Percentiles rank a stretch among this genome's conserved stretches.
phyloP scores from a whole-genome alignment of 2,888 invertebrate species.

The Drosophila putrida region DNA sequence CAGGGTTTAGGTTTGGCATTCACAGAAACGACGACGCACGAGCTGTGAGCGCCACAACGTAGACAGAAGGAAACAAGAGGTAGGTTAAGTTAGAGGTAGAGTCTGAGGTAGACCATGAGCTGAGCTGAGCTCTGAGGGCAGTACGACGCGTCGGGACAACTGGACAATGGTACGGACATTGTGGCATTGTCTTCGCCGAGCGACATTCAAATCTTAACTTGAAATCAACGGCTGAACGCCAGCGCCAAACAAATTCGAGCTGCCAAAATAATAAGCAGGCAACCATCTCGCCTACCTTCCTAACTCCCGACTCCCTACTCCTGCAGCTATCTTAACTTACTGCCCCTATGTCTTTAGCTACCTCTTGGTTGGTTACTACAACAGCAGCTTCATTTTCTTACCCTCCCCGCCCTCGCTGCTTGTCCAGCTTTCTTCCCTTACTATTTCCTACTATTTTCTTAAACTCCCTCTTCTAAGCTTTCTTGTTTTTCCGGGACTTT shows the following conservation, averaged over 20 bases:
- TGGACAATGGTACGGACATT: constrained; percentile 18
- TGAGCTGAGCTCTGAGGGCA: too few relatives aligned
- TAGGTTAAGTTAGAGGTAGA: too few relatives aligned
- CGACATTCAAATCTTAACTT: constrained; percentile 85
- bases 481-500: too few relatives aligned
- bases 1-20: constrained; percentile 10
- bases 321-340: background rate
- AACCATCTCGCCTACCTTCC: background rate
- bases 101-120: background rate
- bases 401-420: background rate
- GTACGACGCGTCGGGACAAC: background rate
- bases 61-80: background rate
- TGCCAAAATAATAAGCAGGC: constrained; percentile 80
- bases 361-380: background rate
- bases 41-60: constrained; percentile 37
- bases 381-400: background rate
- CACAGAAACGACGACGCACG: constrained; percentile 67
- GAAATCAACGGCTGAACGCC: constrained; percentile 79
- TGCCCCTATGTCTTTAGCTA: background rate
- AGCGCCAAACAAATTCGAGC: constrained; percentile 80
- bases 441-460: background rate
- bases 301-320: background rate
- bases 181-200: constrained; percentile 60
- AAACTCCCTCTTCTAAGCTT: too few relatives aligned
- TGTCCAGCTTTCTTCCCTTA: background rate